phyloP scores from a whole-genome alignment of 1,140 invertebrate species.

The Bombus waltoni region DNA sequence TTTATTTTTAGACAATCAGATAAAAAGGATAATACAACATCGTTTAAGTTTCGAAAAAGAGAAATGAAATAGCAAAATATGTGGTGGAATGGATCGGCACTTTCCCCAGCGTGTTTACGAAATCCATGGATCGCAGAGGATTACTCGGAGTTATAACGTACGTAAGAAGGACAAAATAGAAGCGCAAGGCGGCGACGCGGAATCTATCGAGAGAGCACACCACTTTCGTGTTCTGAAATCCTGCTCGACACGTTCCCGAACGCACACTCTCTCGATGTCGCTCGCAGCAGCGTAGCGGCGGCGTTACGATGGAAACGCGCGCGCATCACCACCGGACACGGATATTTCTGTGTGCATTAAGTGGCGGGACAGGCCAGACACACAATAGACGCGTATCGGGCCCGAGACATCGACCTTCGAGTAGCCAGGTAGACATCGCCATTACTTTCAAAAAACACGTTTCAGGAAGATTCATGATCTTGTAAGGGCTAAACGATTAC shows the following conservation, averaged over 20 bases:
- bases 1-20: background rate
- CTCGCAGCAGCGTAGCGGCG: background rate
- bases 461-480: background rate
- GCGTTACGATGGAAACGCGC: constrained; percentile 8
- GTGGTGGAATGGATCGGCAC: too few species aligned
- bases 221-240: constrained; percentile 56
- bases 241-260: constrained; percentile 42
- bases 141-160: constrained; percentile 1
- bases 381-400: constrained; percentile 28
- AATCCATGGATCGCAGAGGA: background rate
- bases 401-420: background rate
- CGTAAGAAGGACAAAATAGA: constrained; percentile 15
- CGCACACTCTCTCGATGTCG: constrained; percentile 23
- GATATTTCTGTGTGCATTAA: constrained; percentile 1
- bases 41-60: background rate
- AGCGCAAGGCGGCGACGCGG: background rate
- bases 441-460: constrained; percentile 7
- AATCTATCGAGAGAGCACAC: constrained; percentile 9
- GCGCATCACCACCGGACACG: background rate
- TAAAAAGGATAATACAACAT: too few species aligned
- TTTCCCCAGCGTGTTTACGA: background rate
- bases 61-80: background rate
- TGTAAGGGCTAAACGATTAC: background rate
- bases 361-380: constrained; percentile 36
- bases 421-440: background rate